phyloP scores from a whole-genome alignment of 2,888 invertebrate genomes.

The Pimpla rufipes region DNA sequence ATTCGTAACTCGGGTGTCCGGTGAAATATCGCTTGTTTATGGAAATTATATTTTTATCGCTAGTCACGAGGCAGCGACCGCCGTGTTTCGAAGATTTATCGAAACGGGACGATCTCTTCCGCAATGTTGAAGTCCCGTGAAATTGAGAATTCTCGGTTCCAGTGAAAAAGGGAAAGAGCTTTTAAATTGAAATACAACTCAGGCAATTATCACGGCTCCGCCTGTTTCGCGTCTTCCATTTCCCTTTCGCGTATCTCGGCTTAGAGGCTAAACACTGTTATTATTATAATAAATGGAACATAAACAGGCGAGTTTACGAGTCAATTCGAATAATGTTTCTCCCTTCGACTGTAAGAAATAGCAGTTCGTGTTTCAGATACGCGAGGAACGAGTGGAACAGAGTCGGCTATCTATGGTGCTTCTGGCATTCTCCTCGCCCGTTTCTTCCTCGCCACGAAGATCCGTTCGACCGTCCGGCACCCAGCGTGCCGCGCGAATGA shows the following conservation, averaged over 20 bases:
- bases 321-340: conserved; percentile 51
- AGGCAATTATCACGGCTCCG: conserved; percentile 15
- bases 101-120: conserved; percentile 51
- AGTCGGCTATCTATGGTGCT: conserved; percentile 25
- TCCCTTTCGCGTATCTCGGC: conserved; percentile 15
- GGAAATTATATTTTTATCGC: conserved; percentile 52
- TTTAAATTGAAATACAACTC: conserved; percentile 5
- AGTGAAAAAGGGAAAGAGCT: background rate
- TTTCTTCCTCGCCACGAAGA: conserved; percentile 33
- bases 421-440: conserved; percentile 59
- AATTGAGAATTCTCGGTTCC: conserved; percentile 25
- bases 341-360: conserved; percentile 40
- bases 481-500: conserved; percentile 51
- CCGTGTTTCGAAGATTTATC: conserved; percentile 57
- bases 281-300: conserved; percentile 55
- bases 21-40: conserved; percentile 59
- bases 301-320: conserved; percentile 30
- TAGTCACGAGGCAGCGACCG: conserved; percentile 16
- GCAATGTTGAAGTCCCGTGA: conserved; percentile 4
- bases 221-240: background rate
- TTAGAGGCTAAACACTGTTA: conserved; percentile 38
- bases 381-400: conserved; percentile 49
- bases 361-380: conserved; percentile 49
- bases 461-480: conserved; percentile 30
- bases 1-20: too few species aligned